Evolutionary conservation across 2,113 vertebrate genomes (phyloP).

Genomic region (Seriola rivoliana): DNA sequence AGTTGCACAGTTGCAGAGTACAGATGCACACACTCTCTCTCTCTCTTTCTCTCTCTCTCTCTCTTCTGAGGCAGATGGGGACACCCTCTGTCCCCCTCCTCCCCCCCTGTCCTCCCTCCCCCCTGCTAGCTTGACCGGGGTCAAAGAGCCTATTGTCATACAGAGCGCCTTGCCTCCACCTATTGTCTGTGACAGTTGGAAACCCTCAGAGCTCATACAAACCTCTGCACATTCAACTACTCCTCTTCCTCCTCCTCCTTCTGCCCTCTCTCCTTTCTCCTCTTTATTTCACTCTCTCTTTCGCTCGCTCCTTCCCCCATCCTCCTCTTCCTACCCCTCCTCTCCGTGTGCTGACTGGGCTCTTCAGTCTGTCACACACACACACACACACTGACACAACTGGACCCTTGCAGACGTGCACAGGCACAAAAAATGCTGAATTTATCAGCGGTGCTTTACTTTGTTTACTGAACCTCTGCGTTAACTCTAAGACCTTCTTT

Average conservation of each 20-base stretch:
- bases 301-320: constrained; percentile 13
- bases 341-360: constrained; percentile 57
- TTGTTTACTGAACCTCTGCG: background rate
- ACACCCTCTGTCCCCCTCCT: constrained; percentile 43
- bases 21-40: constrained; percentile 38
- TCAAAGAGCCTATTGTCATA: constrained; percentile 86
- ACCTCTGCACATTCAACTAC: constrained; percentile 78
- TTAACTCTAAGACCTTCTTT: background rate
- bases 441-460: background rate
- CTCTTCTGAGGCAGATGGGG: constrained; percentile 81
- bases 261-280: constrained; percentile 58
- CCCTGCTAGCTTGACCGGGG: constrained; percentile 62
- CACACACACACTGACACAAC: constrained; percentile 50
- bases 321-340: constrained; percentile 3
- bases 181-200: constrained; percentile 81
- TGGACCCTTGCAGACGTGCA: constrained; percentile 45
- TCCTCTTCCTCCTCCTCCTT: constrained; percentile 60
- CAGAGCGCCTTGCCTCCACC: constrained; percentile 74
- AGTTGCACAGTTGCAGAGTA: constrained; percentile 22
- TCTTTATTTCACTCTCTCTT: constrained; percentile 67
- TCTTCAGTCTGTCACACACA: constrained; percentile 52
- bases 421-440: background rate
- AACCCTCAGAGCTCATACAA: constrained; percentile 77
- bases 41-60: background rate
- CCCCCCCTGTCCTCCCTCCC: constrained; percentile 34